A percentile compares a stretch with the other conserved stretches of the same genome.
Evolutionary conservation across 2,888 invertebrate genomes (phyloP).

Genomic region (Archips crataeganus): DNA sequence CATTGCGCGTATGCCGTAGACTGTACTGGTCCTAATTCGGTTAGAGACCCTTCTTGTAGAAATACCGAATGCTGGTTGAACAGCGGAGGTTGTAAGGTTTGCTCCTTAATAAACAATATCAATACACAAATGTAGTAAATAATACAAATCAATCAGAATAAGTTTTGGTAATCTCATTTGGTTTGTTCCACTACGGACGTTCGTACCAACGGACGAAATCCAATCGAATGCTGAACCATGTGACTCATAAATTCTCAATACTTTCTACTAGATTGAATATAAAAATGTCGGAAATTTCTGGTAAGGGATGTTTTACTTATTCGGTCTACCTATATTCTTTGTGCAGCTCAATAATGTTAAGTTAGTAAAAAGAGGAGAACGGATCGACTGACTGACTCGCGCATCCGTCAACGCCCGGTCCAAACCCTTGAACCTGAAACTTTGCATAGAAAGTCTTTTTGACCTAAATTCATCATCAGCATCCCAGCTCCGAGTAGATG

Average conservation of each 20-base stretch:
- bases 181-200: conserved; percentile 1
- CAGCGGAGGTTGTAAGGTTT: conserved; percentile 2
- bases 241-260: background rate
- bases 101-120: conserved; percentile 28
- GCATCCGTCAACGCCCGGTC: too few relatives aligned
- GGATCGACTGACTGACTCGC: too few relatives aligned
- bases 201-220: background rate
- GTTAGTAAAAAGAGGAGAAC: too few relatives aligned
- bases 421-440: too few relatives aligned
- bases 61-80: conserved; percentile 13
- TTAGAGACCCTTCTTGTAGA: conserved; percentile 18
- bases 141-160: conserved; percentile 19
- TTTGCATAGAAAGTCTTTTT: too few relatives aligned
- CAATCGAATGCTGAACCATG: background rate
- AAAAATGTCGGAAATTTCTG: background rate
- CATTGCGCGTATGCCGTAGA: conserved; percentile 13
- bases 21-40: conserved; percentile 21
- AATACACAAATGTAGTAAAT: conserved; percentile 8
- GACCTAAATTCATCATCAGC: too few relatives aligned
- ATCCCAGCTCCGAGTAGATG: too few relatives aligned
- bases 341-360: background rate
- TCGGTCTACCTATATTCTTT: too few relatives aligned
- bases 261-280: background rate
- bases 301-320: background rate
- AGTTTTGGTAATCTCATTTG: conserved; percentile 15